Percentiles rank a stretch among this genome's conserved stretches.
Evolutionary conservation across 2,113 vertebrate genomes (phyloP).

Genomic region (Sarotherodon lohbergeri): DNA sequence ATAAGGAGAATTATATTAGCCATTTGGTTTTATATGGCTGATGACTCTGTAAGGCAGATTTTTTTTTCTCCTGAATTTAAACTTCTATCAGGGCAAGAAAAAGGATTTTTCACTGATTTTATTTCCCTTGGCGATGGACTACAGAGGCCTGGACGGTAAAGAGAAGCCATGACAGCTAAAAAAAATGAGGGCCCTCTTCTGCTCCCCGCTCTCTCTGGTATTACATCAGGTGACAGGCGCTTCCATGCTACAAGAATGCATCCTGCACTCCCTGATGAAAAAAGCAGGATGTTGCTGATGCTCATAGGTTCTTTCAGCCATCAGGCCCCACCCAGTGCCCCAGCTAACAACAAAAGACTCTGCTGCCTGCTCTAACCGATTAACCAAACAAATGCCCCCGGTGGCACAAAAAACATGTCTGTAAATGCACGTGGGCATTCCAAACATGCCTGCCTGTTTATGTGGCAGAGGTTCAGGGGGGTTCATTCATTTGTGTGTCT

Average conservation of each 20-base stretch:
- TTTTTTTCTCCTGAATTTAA: not conserved
- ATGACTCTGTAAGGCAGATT: not conserved
- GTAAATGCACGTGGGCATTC: slow-evolving; percentile 63
- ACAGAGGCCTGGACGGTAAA: not conserved
- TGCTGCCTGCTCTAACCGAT: slow-evolving; percentile 40
- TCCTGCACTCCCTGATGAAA: slow-evolving; percentile 40
- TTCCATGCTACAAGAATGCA: slow-evolving; percentile 42
- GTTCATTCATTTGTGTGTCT: slow-evolving; percentile 31
- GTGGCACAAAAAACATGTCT: slow-evolving; percentile 64
- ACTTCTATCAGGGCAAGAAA: not conserved
- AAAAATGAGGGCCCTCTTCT: not conserved
- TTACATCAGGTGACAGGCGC: slow-evolving; percentile 40
- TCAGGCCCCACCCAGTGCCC: slow-evolving; percentile 43
- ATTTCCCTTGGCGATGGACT: not conserved
- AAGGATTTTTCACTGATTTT: not conserved
- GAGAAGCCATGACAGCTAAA: not conserved
- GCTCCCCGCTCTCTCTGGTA: not conserved
- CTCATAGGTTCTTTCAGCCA: slow-evolving; percentile 62
- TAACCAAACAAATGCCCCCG: slow-evolving; percentile 63
- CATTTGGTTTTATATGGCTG: not conserved
- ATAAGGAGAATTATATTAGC: not conserved
- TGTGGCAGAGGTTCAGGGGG: slow-evolving; percentile 46
- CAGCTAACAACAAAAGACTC: slow-evolving; percentile 59
- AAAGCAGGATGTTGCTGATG: slow-evolving; percentile 65
- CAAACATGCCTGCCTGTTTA: slow-evolving; percentile 61